phyloP scores from a whole-genome alignment of 2,797 vertebrate species.

The Scyliorhinus canicula region DNA sequence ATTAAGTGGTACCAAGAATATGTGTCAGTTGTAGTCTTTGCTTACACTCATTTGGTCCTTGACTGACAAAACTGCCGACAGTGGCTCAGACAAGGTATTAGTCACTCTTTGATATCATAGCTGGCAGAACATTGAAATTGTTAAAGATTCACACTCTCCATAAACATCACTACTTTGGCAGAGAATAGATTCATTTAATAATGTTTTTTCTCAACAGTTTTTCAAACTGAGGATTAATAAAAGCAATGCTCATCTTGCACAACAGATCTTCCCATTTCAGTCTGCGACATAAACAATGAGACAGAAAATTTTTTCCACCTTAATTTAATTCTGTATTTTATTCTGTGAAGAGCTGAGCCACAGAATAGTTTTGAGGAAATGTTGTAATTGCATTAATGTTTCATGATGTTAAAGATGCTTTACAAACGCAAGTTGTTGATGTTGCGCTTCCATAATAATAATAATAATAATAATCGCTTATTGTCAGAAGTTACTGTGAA shows the following conservation, averaged over 20 bases:
- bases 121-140: constrained; percentile 1
- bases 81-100: not conserved
- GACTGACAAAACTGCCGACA: constrained; percentile 19
- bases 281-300: not conserved
- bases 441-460: too few species aligned
- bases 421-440: not conserved
- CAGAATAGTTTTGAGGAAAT: not conserved
- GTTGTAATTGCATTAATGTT: not conserved
- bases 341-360: not conserved
- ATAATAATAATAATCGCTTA: too few species aligned
- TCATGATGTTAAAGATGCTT: not conserved
- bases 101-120: not conserved
- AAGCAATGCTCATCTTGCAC: not conserved
- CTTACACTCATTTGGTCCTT: not conserved
- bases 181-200: not conserved
- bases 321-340: not conserved
- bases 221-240: not conserved
- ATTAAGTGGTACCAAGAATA: not conserved
- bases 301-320: not conserved
- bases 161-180: not conserved
- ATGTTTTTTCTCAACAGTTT: not conserved
- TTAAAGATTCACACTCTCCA: not conserved
- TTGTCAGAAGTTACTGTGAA: too few species aligned
- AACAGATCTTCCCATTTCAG: not conserved
- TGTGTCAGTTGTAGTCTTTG: not conserved